These are phyloP conservation scores for Alces alces DNA, from an alignment of 2,113 vertebrate genomes.

Conservation along the genomic window DNA sequence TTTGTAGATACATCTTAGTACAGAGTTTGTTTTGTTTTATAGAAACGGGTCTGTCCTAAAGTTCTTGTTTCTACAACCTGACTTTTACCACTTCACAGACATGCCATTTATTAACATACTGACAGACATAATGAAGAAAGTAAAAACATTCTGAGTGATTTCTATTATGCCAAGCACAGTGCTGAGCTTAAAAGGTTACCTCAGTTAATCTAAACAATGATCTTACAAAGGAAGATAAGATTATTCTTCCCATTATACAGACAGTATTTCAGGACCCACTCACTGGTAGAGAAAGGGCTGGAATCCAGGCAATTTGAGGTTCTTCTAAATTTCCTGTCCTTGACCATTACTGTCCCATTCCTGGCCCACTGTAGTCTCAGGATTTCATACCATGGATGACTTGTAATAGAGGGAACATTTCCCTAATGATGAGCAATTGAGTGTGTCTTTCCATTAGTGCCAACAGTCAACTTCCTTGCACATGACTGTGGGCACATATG, in stretches of 20 bases:
- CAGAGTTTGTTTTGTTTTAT: not conserved
- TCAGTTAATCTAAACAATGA: not conserved
- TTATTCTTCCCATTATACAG: not conserved
- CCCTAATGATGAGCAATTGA: not conserved
- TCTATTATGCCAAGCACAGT: not conserved
- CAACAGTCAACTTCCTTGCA: not conserved
- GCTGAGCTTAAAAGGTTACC: not conserved
- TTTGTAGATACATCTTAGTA: no score
- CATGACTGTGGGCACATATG: not conserved
- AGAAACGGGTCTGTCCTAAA: not conserved
- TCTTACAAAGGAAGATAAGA: not conserved
- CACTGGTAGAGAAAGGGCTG: not conserved
- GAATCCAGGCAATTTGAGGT: not conserved
- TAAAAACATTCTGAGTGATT: not conserved
- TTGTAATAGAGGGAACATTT: fast-evolving
- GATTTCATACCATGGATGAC: not conserved
- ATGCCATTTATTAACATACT: not conserved
- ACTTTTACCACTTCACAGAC: not conserved
- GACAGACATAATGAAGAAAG: not conserved
- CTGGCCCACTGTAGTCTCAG: not conserved
- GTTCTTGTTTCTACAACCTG: not conserved
- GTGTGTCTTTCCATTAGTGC: not conserved
- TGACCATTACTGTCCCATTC: not conserved
- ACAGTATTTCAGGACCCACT: not conserved
- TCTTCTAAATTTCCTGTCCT: not conserved